phyloP scores from a whole-genome alignment of 2,797 vertebrate genomes.

The Falco columbarius region DNA sequence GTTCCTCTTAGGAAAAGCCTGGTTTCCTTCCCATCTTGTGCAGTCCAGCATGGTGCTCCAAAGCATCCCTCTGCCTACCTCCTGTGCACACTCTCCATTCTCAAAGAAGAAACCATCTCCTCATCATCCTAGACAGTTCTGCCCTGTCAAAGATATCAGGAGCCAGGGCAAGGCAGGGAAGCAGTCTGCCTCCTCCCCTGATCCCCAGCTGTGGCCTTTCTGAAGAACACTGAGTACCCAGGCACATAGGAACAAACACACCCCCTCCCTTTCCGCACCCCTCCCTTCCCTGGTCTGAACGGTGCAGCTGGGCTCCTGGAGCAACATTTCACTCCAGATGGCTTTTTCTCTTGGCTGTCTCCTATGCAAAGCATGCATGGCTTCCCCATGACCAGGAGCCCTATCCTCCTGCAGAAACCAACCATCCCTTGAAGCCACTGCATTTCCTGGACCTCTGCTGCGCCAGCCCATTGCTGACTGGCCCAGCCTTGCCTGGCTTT shows the following conservation, averaged over 20 bases:
- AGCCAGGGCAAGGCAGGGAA: neutral
- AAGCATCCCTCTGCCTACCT: neutral
- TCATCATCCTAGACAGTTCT: neutral
- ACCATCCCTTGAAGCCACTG: neutral
- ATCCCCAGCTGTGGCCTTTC: neutral
- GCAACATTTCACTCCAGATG: neutral
- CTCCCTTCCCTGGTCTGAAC: accelerated
- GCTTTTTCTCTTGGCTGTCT: neutral
- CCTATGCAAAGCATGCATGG: neutral
- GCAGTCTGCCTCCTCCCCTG: neutral
- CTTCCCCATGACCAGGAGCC: neutral
- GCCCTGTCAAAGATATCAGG: neutral
- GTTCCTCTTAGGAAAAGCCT: conserved; percentile 4
- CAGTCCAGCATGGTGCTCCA: accelerated
- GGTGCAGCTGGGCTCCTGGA: neutral
- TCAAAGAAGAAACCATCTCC: neutral
- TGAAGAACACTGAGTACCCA: neutral
- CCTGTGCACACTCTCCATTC: neutral
- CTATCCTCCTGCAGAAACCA: neutral
- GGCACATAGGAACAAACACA: neutral
- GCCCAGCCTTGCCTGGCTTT: neutral
- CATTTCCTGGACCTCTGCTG: neutral
- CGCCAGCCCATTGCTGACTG: neutral
- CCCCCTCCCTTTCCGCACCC: accelerated
- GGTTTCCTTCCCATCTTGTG: neutral